phyloP scores from a whole-genome alignment of 2,797 vertebrate species.

The Tinamus major region DNA sequence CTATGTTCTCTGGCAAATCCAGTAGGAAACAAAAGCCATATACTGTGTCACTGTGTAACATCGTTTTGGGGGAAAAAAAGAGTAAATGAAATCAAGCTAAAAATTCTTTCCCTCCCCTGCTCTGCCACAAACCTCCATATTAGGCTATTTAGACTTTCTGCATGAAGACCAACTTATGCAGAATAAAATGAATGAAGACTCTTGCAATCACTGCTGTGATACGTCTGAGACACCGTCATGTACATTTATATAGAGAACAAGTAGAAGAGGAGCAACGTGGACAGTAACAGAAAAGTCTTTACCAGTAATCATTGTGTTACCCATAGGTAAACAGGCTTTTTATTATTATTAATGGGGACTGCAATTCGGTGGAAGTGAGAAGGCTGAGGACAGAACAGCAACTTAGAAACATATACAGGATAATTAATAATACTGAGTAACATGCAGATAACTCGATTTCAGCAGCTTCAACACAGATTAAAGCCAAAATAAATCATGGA shows the following conservation, averaged over 20 bases:
- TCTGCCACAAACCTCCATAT: background rate
- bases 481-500: background rate
- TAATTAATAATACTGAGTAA: background rate
- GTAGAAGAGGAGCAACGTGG: background rate
- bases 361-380: too few species aligned
- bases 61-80: background rate
- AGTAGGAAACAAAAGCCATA: background rate
- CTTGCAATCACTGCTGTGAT: background rate
- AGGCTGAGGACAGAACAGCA: background rate
- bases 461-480: background rate
- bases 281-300: background rate
- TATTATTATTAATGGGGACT: background rate
- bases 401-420: background rate
- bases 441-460: background rate
- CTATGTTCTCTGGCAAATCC: background rate
- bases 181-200: background rate
- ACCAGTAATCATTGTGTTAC: background rate
- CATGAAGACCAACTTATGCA: background rate
- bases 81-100: background rate
- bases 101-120: too few species aligned
- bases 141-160: background rate
- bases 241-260: background rate
- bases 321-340: background rate
- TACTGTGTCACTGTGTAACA: accelerated
- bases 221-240: background rate